These are phyloP conservation scores for Lagopus muta DNA, from an alignment of 2,113 vertebrate genomes.

Conservation along the genomic window DNA sequence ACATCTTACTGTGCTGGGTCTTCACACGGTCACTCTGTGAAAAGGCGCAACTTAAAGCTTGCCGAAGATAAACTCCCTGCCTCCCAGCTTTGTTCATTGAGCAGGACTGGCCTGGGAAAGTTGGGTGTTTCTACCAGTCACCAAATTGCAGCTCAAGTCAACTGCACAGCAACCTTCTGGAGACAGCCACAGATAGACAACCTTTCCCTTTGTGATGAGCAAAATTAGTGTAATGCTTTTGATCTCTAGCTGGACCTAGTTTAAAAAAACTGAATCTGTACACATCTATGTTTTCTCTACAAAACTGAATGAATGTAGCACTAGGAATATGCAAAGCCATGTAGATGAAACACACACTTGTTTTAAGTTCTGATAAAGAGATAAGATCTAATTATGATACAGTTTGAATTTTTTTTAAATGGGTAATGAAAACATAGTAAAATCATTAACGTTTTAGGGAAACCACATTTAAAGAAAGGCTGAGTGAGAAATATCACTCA, in stretches of 20 bases:
- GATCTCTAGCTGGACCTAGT: neutral
- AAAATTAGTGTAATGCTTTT: neutral
- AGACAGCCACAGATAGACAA: neutral
- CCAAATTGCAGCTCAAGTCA: neutral
- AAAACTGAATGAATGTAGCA: neutral
- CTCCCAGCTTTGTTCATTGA: neutral
- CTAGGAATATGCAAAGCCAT: neutral
- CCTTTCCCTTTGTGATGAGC: neutral
- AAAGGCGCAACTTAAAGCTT: neutral
- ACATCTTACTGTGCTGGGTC: neutral
- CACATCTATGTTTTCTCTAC: neutral
- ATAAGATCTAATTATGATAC: conserved; percentile 12
- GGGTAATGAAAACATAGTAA: conserved; percentile 9
- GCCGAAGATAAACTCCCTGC: neutral
- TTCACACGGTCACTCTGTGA: neutral
- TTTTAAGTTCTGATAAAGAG: neutral
- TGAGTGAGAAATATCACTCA: conserved; percentile 30
- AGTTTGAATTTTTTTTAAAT: conserved; percentile 26
- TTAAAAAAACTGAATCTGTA: neutral
- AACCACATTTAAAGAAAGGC: conserved; percentile 30
- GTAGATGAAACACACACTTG: neutral
- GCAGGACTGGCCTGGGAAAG: neutral
- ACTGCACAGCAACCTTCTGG: neutral
- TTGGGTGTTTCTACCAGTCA: neutral
- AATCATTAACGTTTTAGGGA: neutral